These are phyloP conservation scores for Anthopleura sola DNA, from an alignment of 64 coral and sea anemone genomes.

Conservation along the genomic window DNA sequence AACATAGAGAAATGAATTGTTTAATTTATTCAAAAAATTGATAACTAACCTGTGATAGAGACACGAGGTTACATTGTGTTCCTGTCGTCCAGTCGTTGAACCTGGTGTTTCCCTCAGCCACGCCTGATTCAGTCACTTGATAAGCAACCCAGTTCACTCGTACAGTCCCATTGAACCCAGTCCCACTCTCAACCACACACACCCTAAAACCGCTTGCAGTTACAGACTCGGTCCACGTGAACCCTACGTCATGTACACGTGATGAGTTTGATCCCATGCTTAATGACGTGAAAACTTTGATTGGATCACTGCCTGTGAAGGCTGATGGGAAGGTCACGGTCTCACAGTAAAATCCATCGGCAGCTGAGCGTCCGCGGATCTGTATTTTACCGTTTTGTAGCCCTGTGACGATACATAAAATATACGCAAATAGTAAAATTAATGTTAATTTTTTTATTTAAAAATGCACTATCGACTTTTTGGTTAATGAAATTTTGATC, in stretches of 20 bases:
- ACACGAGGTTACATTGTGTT: constrained; percentile 14
- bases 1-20: no score
- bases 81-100: constrained; percentile 42
- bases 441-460: no score
- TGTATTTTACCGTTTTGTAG: constrained; percentile 40
- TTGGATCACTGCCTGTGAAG: constrained; percentile 20
- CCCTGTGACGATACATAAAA: not conserved
- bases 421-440: not conserved
- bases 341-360: constrained; percentile 31
- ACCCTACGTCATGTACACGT: constrained; percentile 12
- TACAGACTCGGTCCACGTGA: constrained; percentile 49
- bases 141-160: constrained; percentile 51
- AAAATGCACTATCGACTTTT: no score
- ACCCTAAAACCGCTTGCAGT: constrained; percentile 10
- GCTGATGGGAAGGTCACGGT: constrained; percentile 12
- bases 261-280: not conserved
- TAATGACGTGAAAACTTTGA: constrained; percentile 35
- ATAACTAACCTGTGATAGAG: not conserved
- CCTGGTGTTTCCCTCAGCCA: not conserved
- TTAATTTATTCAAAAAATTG: no score
- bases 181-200: constrained; percentile 43
- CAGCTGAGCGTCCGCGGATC: constrained; percentile 8
- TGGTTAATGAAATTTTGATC: no score
- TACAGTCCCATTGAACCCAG: constrained; percentile 14
- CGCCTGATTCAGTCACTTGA: not conserved